Percentiles rank a stretch among this genome's conserved stretches.
These are phyloP conservation scores for Xyrichtys novacula DNA, from an alignment of 2,797 vertebrate species.

Conservation along the genomic window DNA sequence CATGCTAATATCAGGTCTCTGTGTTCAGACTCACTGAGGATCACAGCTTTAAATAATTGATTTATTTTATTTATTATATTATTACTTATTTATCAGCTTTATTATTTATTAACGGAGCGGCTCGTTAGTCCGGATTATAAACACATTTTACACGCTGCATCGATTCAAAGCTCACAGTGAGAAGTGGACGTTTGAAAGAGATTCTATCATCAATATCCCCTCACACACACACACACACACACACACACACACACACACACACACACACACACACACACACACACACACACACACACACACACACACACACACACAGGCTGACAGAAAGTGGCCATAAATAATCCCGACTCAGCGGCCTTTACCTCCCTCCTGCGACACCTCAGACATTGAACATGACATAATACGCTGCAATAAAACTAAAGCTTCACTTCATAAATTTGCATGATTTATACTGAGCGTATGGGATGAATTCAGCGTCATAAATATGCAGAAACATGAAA, in stretches of 20 bases:
- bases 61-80: too few relatives aligned
- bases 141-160: neutral
- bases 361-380: slow-evolving; percentile 70
- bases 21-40: too few relatives aligned
- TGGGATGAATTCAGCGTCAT: slow-evolving; percentile 73
- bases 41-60: too few relatives aligned
- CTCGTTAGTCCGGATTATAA: neutral
- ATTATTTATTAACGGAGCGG: neutral
- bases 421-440: slow-evolving; percentile 81
- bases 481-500: slow-evolving; percentile 82
- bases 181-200: neutral
- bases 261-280: slow-evolving; percentile 24
- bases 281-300: slow-evolving; percentile 23
- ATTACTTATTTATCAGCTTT: too few relatives aligned
- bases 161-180: neutral
- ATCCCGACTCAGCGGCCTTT: slow-evolving; percentile 57
- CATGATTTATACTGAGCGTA: slow-evolving; percentile 78
- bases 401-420: slow-evolving; percentile 82
- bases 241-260: slow-evolving; percentile 20
- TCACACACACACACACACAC: slow-evolving; percentile 11
- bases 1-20: too few relatives aligned
- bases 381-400: slow-evolving; percentile 82
- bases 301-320: slow-evolving; percentile 43
- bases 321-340: slow-evolving; percentile 80
- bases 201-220: slow-evolving; percentile 17